Evolutionary conservation across 2,113 vertebrate species (phyloP), one percentile per base, ranked within the genome.

Genomic region (Anguilla japonica): DNA sequence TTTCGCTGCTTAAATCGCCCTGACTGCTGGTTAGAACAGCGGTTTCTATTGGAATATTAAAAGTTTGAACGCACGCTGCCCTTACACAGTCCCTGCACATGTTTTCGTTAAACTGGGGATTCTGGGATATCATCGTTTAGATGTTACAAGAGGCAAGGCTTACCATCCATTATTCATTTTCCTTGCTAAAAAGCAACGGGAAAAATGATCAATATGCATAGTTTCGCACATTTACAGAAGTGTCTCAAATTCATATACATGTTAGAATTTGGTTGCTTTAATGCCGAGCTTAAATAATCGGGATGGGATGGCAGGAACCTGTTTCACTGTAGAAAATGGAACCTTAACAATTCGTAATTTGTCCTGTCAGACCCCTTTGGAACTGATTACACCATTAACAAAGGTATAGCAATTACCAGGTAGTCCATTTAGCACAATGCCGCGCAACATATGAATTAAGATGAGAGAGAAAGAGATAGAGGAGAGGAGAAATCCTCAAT

Each of bases 391-490:
- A 46, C 60, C 80, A 86, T 86, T 86, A 82, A 82, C 56, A 22
- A 81, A 53, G 79, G 46, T 81, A 81, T 60, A n/a, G 46, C 53
- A 60, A 79, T 84, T 71, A 84, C 79, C 79, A 86, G 85, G 79
- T 86, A 63, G 26, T 53, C 81, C 82, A 86, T 85, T 85, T 85
- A 79, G 71, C 46, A 39, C n/a, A 83, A 40, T 39, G 39, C 39
- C 41, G 11, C 8, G 34, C 53, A 79, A 50, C 43, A 79, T 22
- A 26, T 9, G 26, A 39, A 67, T 84, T 26, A 75, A 71, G n/a
- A 83, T 41, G 80, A 81, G 22, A 83, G 81, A 82, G 41, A 50
- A 82, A 50, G 41, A 29, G 46, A 83, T 83, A 56, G 46, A 41
- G 34, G 16, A 16, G 18, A 40, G 57, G 39, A 63, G 29, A 63